Evolutionary conservation across 2,888 invertebrate genomes (phyloP), one percentile per base, ranked within the genome.

Genomic region (Eilema caniola): DNA sequence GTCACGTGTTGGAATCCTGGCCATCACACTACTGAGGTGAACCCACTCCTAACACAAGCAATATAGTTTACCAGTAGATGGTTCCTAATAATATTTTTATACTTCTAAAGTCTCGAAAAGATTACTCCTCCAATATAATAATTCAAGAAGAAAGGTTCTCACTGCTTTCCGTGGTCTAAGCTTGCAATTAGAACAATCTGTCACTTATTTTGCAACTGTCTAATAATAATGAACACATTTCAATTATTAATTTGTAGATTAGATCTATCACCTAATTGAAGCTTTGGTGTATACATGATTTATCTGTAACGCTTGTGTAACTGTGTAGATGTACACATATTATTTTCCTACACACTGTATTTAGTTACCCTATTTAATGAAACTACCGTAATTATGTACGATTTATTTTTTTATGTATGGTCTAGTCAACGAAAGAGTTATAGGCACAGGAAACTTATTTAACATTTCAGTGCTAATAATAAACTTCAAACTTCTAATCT

Each of bases 321-420:
- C 12, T n/a, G 16, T 64, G 47, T 53, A 64, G 11, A 4, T 23
- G 3, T 37, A 37, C 24, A 37, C 24, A 16, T 41, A 41, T 53
- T 53, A 53, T 31, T 53, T 53, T 23, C 12, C 1, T 65, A 63
- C 41, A 16, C 57, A n/a, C 31, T 78, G 70, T 75, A 74, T 62
- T 0, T 77, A 76, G 77, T 82, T 79, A 81, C 80, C 75, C 67
- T 62, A 61, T 74, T 71, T 78, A 80, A 76, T 81, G 72, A 75
- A 56, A 72, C 25, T 62, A 23, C 5, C 5, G 1, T 62, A 7
- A 33, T 57, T 33, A 59, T 64, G 14, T 62, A 70, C 60, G 67
- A 75, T 69, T 68, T 37, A 75, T 69, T 68, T 37, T 71, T 69
- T 66, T 70, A 53, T 73, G 33, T 57, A 12, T 56, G 16, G 23